Conservation (phyloP, 2,888 invertebrate species). For the Drosophila maculinotata region DNA sequence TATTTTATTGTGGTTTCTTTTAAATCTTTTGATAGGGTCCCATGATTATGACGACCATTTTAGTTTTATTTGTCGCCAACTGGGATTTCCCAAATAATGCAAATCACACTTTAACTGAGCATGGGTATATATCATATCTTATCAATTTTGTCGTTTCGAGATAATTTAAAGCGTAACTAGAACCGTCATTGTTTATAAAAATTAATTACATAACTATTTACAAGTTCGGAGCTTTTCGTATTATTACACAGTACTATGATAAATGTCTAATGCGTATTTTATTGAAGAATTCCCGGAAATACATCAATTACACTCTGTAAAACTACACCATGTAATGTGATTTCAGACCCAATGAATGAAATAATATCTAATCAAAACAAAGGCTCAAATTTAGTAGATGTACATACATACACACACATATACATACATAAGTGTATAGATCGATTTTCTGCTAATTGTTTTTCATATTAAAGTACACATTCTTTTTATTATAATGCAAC, state of each 20-base stretch:
- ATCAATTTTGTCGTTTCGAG: background rate
- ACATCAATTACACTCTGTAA: background rate
- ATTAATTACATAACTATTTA: background rate
- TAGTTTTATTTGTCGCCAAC: too few relatives aligned
- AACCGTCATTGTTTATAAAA: background rate
- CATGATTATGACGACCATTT: too few relatives aligned
- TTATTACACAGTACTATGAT: too few relatives aligned
- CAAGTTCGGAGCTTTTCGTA: too few relatives aligned
- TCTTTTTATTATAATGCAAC: too few relatives aligned
- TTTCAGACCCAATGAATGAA: background rate
- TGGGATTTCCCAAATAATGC: too few relatives aligned
- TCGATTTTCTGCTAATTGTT: too few relatives aligned
- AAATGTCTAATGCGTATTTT: too few relatives aligned
- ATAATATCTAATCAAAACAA: constrained; percentile 18
- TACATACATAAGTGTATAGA: background rate
- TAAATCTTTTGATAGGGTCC: too few relatives aligned
- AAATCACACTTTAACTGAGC: background rate
- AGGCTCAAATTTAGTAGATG: background rate
- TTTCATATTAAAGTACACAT: too few relatives aligned
- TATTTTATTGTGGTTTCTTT: too few relatives aligned
- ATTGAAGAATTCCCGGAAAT: background rate
- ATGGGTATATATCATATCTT: background rate
- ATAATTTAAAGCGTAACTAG: background rate
- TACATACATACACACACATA: background rate
- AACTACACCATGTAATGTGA: background rate